Evolutionary conservation across 1,140 invertebrate species (phyloP).

Genomic region (Metopolophium dirhodum): DNA sequence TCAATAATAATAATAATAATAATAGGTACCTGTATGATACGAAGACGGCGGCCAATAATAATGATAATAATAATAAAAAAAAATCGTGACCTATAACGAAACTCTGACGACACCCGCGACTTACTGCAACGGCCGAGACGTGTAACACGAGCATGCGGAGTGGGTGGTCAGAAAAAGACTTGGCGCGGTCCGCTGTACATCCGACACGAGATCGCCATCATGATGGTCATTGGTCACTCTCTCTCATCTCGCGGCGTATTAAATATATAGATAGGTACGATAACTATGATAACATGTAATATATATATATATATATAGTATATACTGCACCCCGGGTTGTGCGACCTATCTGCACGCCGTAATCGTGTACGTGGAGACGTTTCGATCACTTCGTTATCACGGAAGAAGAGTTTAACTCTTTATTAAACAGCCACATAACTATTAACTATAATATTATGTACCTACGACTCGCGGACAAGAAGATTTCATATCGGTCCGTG

Average conservation of each 20-base stretch:
- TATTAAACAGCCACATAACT: neutral
- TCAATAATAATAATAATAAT: conserved; percentile 11
- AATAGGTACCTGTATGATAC: neutral
- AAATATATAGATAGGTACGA: neutral
- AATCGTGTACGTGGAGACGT: neutral
- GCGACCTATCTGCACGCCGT: neutral
- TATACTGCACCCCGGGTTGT: neutral
- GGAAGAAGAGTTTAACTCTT: neutral
- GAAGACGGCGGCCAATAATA: neutral
- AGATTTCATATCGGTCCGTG: neutral
- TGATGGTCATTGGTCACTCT: neutral
- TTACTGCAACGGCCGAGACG: neutral
- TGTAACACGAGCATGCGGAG: conserved; percentile 18
- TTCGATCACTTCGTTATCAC: neutral
- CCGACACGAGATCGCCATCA: neutral
- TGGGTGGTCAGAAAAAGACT: conserved; percentile 2
- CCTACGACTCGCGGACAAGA: neutral
- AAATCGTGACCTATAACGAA: neutral
- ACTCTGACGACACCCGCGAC: neutral
- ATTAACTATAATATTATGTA: neutral
- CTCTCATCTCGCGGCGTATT: neutral
- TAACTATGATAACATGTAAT: neutral
- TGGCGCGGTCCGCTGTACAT: neutral
- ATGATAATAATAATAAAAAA: neutral
- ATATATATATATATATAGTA: too few relatives aligned